Evolutionary conservation across 2,888 invertebrate genomes (phyloP).

Genomic region (Caenorhabditis doughertyi): DNA sequence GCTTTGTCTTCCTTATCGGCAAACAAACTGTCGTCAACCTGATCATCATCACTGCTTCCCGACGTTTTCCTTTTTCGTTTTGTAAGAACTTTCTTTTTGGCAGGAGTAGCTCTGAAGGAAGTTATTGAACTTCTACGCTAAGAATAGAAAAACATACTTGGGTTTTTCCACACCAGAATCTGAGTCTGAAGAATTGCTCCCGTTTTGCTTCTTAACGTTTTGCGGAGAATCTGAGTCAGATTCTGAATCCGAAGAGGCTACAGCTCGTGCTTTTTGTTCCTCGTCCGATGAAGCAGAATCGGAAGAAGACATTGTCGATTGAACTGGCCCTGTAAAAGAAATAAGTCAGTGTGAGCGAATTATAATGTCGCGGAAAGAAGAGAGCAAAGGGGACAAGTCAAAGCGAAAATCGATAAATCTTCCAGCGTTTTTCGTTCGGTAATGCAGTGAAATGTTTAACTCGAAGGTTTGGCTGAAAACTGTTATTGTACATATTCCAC

Average conservation of each 20-base stretch:
- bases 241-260: conserved; percentile 28
- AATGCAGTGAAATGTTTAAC: too few relatives aligned
- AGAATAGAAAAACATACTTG: conserved; percentile 10
- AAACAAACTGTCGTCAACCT: conserved; percentile 86
- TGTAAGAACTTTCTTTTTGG: conserved; percentile 47
- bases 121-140: neutral
- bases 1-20: conserved; percentile 96
- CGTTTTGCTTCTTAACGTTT: conserved; percentile 23
- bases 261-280: neutral
- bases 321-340: conserved; percentile 44
- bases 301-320: conserved; percentile 48
- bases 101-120: conserved; percentile 29
- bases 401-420: too few relatives aligned
- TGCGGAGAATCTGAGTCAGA: conserved; percentile 29
- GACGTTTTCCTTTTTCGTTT: conserved; percentile 51
- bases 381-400: too few relatives aligned
- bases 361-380: too few relatives aligned
- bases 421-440: too few relatives aligned
- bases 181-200: conserved; percentile 47
- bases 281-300: conserved; percentile 55
- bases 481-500: too few relatives aligned
- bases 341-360: too few relatives aligned
- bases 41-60: conserved; percentile 56
- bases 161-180: conserved; percentile 47
- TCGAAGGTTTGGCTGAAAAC: too few relatives aligned